A percentile compares a stretch with the other conserved stretches of the same genome.
These are phyloP conservation scores for Melipona quadrifasciata DNA, from an alignment of 1,140 invertebrate species.

Conservation along the genomic window DNA sequence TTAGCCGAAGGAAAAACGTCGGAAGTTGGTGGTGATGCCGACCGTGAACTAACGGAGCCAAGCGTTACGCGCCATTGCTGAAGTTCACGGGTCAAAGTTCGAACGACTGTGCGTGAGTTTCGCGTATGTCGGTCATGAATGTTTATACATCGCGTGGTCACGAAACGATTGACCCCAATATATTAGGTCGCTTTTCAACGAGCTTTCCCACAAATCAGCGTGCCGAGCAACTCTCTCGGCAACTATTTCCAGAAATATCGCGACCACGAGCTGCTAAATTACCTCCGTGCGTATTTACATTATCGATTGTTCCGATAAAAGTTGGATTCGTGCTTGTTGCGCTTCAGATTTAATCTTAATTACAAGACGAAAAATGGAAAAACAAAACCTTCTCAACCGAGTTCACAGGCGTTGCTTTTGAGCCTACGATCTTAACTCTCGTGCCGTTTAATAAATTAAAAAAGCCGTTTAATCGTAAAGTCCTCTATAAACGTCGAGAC, in stretches of 20 bases:
- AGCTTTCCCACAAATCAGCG: neutral
- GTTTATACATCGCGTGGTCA: slow-evolving; percentile 7
- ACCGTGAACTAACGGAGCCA: slow-evolving; percentile 63
- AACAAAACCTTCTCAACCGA: too few species aligned
- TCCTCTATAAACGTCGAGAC: neutral
- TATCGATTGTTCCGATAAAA: neutral
- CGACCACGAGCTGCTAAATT: neutral
- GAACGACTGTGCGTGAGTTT: slow-evolving; percentile 14
- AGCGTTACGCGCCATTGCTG: slow-evolving; percentile 55
- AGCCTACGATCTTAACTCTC: too few species aligned
- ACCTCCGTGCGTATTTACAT: neutral
- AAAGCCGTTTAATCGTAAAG: neutral
- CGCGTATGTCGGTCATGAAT: slow-evolving; percentile 37
- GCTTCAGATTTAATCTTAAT: neutral
- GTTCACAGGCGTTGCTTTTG: neutral
- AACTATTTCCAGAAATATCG: neutral
- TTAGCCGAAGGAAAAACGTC: neutral
- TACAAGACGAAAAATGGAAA: neutral
- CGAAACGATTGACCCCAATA: slow-evolving; percentile 25
- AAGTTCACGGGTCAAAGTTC: slow-evolving; percentile 62
- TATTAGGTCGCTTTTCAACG: neutral
- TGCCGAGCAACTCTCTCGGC: neutral
- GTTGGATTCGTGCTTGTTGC: neutral
- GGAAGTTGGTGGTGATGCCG: slow-evolving; percentile 43
- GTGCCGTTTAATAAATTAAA: neutral